Evolutionary conservation across 2,113 vertebrate species (phyloP), one percentile per base, ranked within the genome.

Genomic region (Carassius gibelio): DNA sequence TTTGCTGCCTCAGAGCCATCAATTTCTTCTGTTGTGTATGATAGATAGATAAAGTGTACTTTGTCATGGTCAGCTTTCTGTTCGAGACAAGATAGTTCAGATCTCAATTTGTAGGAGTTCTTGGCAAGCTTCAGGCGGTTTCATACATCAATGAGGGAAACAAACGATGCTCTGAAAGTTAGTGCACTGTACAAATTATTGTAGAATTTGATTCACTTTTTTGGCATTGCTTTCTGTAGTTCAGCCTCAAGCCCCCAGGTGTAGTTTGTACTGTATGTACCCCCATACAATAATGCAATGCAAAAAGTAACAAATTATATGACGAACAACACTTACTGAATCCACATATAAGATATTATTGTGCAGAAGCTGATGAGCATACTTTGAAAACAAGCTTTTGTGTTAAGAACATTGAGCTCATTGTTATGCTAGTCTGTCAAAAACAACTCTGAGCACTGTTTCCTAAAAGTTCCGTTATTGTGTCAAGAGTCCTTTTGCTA

Each of bases 281-380:
- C 19, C 0, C 21, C 68, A 71, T 71, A 61, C 36, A 79, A 62
- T 61, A 79, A 79, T 42, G 15, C 36, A 61, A 79, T 42, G 6
- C 77, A 79, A 61, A 79, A 79, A 36, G 6, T 38, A 38, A 36
- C 9, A 59, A 78, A 42, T 5, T 19, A 59, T 61, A 38, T 59
- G 26, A 77, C 13, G 15, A 36, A 59, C 9, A 21, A 77, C 75
- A 55, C 3, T 52, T 55, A 8, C 75, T 21, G 4, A 78, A 59
- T 78, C 4, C 83, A 84, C 87, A 91, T 89, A 90, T 87, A 86
- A 76, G 85, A 68, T 79, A 52, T 79, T 90, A 89, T 90, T 91
- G 55, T 26, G n/a, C 38, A 26, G n/a, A 64, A 30, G 14, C 57
- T 64, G 57, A 79, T 69, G 23, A 57, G 75, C 75, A 42, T 83